These are phyloP conservation scores for Pseudolaguvia tuberculata DNA, from an alignment of 2,113 vertebrate species.

Conservation along the genomic window DNA sequence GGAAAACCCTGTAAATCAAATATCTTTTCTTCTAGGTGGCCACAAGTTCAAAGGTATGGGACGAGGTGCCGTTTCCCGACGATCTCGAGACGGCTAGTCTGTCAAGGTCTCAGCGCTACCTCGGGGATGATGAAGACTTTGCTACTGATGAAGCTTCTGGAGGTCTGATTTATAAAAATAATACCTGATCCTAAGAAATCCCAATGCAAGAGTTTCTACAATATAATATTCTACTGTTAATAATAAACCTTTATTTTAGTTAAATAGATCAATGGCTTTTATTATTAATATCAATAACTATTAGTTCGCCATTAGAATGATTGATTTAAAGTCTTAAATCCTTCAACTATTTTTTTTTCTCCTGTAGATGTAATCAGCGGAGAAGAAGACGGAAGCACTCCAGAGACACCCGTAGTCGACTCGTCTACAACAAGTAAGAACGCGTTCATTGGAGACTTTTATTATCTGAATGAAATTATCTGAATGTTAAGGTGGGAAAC, in stretches of 20 bases:
- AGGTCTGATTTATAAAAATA: slow-evolving; percentile 57
- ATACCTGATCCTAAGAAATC: too few species aligned
- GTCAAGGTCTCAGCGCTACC: slow-evolving; percentile 51
- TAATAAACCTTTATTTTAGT: too few species aligned
- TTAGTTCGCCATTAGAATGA: too few species aligned
- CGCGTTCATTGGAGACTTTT: background rate
- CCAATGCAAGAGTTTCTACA: too few species aligned
- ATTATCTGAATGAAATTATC: background rate
- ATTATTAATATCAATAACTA: too few species aligned
- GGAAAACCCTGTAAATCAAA: slow-evolving; percentile 55
- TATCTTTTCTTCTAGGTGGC: slow-evolving; percentile 60
- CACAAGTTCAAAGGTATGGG: slow-evolving; percentile 72
- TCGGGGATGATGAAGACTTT: slow-evolving; percentile 73
- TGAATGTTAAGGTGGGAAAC: background rate
- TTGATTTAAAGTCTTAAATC: too few species aligned
- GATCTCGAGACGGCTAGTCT: slow-evolving; percentile 63
- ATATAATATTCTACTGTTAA: too few species aligned
- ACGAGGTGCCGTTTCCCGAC: slow-evolving; percentile 67
- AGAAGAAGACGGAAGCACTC: slow-evolving; percentile 69
- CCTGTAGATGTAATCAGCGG: slow-evolving; percentile 65
- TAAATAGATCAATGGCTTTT: too few species aligned
- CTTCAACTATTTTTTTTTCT: too few species aligned
- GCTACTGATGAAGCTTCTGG: slow-evolving; percentile 67
- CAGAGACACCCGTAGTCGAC: slow-evolving; percentile 43
- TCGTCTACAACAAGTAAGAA: slow-evolving; percentile 56